Conservation (phyloP, 1,140 invertebrate species). For the Cydia fagiglandana region DNA sequence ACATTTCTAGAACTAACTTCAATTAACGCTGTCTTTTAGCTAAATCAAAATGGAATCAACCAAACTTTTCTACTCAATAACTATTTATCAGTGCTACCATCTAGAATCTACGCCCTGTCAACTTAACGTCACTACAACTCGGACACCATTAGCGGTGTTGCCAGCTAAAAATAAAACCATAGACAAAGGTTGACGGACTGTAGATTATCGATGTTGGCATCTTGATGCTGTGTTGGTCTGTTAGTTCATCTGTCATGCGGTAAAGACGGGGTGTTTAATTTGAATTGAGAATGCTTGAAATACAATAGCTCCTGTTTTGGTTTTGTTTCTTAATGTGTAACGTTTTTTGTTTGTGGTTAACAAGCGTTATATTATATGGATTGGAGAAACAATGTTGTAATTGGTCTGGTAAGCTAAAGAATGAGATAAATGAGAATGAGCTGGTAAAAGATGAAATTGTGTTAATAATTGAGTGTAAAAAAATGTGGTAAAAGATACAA, state of each 20-base stretch:
- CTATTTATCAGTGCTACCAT: slow-evolving; percentile 33
- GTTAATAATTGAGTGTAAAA: no score
- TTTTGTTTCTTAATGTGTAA: not conserved
- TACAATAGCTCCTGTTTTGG: slow-evolving; percentile 16
- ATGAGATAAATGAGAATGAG: no score
- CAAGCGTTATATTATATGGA: not conserved
- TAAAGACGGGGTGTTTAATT: slow-evolving; percentile 19
- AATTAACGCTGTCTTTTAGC: not conserved
- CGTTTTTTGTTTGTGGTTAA: not conserved
- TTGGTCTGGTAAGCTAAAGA: no score
- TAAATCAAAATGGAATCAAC: slow-evolving; percentile 3
- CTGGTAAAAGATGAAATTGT: no score
- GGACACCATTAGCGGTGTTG: slow-evolving; percentile 55
- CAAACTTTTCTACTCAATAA: slow-evolving; percentile 4
- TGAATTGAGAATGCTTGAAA: slow-evolving; percentile 17
- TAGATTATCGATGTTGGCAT: slow-evolving; percentile 53
- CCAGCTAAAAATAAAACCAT: slow-evolving; percentile 43
- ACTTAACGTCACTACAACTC: slow-evolving; percentile 53
- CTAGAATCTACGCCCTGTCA: slow-evolving; percentile 43
- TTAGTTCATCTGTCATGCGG: slow-evolving; percentile 56
- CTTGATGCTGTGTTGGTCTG: slow-evolving; percentile 59
- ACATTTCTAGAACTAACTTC: no score
- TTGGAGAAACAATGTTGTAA: not conserved
- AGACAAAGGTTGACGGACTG: slow-evolving; percentile 56
- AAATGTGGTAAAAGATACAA: no score